Conservation (phyloP, 2,797 vertebrate species). For the Danio tinwini region DNA sequence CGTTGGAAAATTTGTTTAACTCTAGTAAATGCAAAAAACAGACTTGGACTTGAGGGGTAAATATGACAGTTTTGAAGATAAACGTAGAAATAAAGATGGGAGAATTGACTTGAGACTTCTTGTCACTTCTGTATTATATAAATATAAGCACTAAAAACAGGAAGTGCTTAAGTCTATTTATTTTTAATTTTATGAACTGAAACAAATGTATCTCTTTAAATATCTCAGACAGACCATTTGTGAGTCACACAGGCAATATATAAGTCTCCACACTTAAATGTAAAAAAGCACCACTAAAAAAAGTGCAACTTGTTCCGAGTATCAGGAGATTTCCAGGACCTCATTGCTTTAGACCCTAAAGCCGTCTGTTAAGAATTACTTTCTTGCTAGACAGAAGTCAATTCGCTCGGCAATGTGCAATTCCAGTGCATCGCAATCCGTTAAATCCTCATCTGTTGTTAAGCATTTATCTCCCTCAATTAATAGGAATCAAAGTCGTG, state of each 20-base stretch:
- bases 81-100: not conserved
- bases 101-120: not conserved
- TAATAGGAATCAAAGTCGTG: constrained; percentile 70
- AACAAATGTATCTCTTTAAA: not conserved
- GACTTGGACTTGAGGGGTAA: not conserved
- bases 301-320: not conserved
- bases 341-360: constrained; percentile 27
- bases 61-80: not conserved
- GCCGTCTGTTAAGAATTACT: constrained; percentile 12
- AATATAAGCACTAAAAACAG: not conserved
- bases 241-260: not conserved
- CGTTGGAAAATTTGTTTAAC: not conserved
- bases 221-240: not conserved
- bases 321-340: not conserved
- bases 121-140: not conserved
- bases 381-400: constrained; percentile 31
- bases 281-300: not conserved
- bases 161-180: not conserved
- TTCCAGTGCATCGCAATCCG: constrained; percentile 52
- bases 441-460: constrained; percentile 60
- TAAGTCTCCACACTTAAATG: not conserved
- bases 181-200: not conserved
- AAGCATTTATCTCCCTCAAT: constrained; percentile 71
- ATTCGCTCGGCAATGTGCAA: constrained; percentile 6
- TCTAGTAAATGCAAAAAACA: not conserved